These are phyloP conservation scores for Liodrosophila aerea DNA, from an alignment of 2,888 invertebrate genomes.

Conservation along the genomic window DNA sequence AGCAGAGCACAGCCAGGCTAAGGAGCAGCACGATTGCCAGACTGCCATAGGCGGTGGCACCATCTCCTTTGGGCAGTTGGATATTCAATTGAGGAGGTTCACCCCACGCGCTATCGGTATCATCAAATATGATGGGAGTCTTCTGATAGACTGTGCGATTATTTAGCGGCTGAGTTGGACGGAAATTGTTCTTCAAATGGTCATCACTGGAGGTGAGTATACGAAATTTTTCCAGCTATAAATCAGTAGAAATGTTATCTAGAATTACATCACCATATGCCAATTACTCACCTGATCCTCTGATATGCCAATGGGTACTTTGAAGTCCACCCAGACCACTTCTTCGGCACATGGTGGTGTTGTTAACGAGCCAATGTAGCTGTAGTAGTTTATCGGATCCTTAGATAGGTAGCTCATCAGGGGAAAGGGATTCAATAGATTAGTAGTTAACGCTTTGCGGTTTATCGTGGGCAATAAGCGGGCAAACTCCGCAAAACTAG, in stretches of 20 bases:
- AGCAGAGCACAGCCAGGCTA: slow-evolving; percentile 27
- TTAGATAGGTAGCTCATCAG: slow-evolving; percentile 84
- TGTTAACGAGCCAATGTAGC: slow-evolving; percentile 92
- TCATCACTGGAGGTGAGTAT: slow-evolving; percentile 86
- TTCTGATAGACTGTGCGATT: slow-evolving; percentile 85
- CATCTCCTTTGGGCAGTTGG: slow-evolving; percentile 16
- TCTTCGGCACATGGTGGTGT: slow-evolving; percentile 94
- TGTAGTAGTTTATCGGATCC: slow-evolving; percentile 88
- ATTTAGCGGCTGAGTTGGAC: slow-evolving; percentile 91
- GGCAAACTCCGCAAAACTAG: slow-evolving; percentile 26
- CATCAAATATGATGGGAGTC: slow-evolving; percentile 1
- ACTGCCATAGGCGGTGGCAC: not conserved
- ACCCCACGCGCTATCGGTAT: slow-evolving; percentile 6
- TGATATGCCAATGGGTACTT: slow-evolving; percentile 87
- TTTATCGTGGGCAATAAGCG: slow-evolving; percentile 80
- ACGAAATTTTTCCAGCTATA: slow-evolving; percentile 89
- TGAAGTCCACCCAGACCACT: slow-evolving; percentile 93
- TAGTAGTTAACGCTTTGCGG: slow-evolving; percentile 81
- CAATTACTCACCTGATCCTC: slow-evolving; percentile 85
- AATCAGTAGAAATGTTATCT: slow-evolving; percentile 37
- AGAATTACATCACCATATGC: not conserved
- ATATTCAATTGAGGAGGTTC: not conserved
- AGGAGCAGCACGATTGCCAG: slow-evolving; percentile 10
- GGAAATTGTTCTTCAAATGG: slow-evolving; percentile 90
- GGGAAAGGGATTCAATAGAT: slow-evolving; percentile 84